Base-by-base conservation (phyloP, 1,140 invertebrate genomes). In the Antheraea mylitta region DNA sequence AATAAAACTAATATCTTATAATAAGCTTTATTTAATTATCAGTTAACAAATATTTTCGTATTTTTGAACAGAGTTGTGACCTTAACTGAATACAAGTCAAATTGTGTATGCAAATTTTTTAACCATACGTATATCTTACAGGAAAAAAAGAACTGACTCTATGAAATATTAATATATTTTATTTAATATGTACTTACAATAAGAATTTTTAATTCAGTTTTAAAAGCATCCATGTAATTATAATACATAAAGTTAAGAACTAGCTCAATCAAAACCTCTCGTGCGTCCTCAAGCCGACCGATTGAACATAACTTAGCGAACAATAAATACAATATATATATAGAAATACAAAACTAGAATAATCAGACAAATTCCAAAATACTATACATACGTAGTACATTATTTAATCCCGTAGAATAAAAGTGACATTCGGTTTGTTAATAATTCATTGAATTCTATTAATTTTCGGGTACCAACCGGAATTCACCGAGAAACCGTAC, bases 21-120 rank as follows among this genome's bases (percentile, higher is more conserved):
- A 90, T 92, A 92, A 90, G 90, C 90, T 92, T 92, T 92, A 92
- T 92, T 91, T 92, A 90, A 92, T 92, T 92, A 92, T 90, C 88
- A 92, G 87, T 92, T 92, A 92, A 92, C 90, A 92, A 90, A 92
- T 90, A 88, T 89, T 90, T 90, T 90, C 87, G 85, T 89, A 90
- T 87, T 65, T 91, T 89, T 89, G 88, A 92, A 89, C 86, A 92
- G 78, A 81, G 87, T 88, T 92, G 88, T 92, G 90, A 92, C 90
- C 86, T 89, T 89, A 92, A 92, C 90, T 87, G 87, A 90, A 90
- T 89, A 89, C 83, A 90, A 86, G 83, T 89, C 85, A 85, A 89
- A 90, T 90, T 86, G 87, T 85, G 78, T 87, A 89, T 79, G 84
- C 83, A 87, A 85, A 85, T 72, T 63, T 72, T 81, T 89, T 83